These are phyloP conservation scores for Pseudomyrmex cubaensis DNA, from an alignment of 1,140 invertebrate species.

Conservation along the genomic window DNA sequence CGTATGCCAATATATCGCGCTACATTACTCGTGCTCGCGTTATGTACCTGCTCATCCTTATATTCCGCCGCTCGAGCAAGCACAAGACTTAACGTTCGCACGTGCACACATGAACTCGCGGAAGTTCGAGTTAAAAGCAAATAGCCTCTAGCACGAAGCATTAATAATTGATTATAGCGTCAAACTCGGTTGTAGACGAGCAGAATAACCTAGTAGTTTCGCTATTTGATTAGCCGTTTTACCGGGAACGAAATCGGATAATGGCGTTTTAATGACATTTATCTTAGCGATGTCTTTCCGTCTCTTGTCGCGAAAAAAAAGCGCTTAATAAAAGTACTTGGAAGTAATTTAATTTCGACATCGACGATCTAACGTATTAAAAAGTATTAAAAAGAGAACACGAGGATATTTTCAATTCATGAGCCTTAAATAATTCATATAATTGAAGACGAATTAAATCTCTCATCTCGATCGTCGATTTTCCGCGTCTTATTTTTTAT, in stretches of 20 bases:
- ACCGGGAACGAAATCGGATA: neutral
- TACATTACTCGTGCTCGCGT: conserved; percentile 39
- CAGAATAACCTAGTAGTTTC: conserved; percentile 40
- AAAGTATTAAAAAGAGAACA: neutral
- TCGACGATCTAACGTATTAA: neutral
- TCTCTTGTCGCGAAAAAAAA: neutral
- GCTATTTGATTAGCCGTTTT: conserved; percentile 65
- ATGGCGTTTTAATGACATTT: neutral
- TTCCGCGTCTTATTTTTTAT: conserved; percentile 65
- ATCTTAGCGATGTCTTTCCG: neutral
- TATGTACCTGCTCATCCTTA: conserved; percentile 25
- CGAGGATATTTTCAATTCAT: neutral
- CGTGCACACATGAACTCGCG: neutral
- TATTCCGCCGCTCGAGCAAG: conserved; percentile 22
- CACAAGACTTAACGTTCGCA: conserved; percentile 12
- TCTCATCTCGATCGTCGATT: conserved; percentile 33
- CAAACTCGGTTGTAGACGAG: conserved; percentile 62
- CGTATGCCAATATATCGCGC: conserved; percentile 31
- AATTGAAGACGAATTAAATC: too few species aligned
- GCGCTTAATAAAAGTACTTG: too few species aligned
- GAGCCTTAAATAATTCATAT: neutral
- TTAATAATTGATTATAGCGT: conserved; percentile 72
- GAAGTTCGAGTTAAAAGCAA: conserved; percentile 61
- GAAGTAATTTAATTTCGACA: neutral
- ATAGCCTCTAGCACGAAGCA: conserved; percentile 66